Evolutionary conservation across 1,140 invertebrate genomes (phyloP).

Genomic region (Aphidius ervi): DNA sequence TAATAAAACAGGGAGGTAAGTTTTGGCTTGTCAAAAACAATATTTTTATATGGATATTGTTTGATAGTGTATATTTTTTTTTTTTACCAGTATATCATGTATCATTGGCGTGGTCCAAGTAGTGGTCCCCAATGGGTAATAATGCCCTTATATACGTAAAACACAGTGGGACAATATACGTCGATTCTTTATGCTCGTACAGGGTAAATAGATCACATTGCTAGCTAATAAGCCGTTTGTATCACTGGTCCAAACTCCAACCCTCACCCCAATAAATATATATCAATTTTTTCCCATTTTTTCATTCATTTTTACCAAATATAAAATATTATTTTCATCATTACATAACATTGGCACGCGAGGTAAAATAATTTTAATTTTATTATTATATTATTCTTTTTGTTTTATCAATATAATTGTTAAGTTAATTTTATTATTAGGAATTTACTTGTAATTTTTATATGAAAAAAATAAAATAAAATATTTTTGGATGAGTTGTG

Average conservation of each 20-base stretch:
- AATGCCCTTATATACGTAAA: slow-evolving; percentile 43
- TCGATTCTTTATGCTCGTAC: slow-evolving; percentile 46
- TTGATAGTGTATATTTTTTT: too few species aligned
- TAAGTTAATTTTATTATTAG: too few species aligned
- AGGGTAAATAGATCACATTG: slow-evolving; percentile 53
- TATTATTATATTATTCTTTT: too few species aligned
- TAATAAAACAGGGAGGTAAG: too few species aligned
- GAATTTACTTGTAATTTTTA: too few species aligned
- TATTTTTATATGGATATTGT: too few species aligned
- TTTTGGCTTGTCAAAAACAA: too few species aligned
- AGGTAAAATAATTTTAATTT: background rate
- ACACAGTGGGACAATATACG: slow-evolving; percentile 48
- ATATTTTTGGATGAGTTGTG: slow-evolving; percentile 11
- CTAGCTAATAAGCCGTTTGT: slow-evolving; percentile 41
- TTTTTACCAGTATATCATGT: too few species aligned
- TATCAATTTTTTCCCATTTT: slow-evolving; percentile 15
- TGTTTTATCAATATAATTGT: too few species aligned
- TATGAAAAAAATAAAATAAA: too few species aligned
- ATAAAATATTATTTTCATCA: slow-evolving; percentile 19
- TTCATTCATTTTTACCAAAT: slow-evolving; percentile 6
- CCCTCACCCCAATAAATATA: slow-evolving; percentile 14
- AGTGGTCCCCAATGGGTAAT: slow-evolving; percentile 49
- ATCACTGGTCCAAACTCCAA: slow-evolving; percentile 21
- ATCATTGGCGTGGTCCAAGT: slow-evolving; percentile 28
- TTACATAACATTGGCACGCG: slow-evolving; percentile 21